These are phyloP conservation scores for Felis catus DNA, from an alignment of 2,113 vertebrate species.

Conservation along the genomic window F.catus_Fca126_mat1.0 CM031427.1:1679501-1680000, in stretches of 20 bases:
- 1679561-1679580: neutral
- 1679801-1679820: neutral
- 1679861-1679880: too few relatives aligned
- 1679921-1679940: too few relatives aligned
- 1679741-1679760: neutral
- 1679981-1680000: too few relatives aligned
- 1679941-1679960: too few relatives aligned
- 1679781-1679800: neutral
- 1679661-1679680: neutral
- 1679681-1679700: neutral
- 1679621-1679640: neutral
- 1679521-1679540: neutral
- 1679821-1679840: neutral
- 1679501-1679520: neutral
- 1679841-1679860: neutral
- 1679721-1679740: neutral
- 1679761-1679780: neutral
- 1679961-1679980: too few relatives aligned
- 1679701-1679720: neutral
- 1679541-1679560: neutral
- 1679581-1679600: neutral
- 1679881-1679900: too few relatives aligned
- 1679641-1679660: neutral
- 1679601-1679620: neutral
- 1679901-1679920: too few relatives aligned